Conservation (phyloP, 2,113 vertebrate species). For the Nycticebus coucang region DNA sequence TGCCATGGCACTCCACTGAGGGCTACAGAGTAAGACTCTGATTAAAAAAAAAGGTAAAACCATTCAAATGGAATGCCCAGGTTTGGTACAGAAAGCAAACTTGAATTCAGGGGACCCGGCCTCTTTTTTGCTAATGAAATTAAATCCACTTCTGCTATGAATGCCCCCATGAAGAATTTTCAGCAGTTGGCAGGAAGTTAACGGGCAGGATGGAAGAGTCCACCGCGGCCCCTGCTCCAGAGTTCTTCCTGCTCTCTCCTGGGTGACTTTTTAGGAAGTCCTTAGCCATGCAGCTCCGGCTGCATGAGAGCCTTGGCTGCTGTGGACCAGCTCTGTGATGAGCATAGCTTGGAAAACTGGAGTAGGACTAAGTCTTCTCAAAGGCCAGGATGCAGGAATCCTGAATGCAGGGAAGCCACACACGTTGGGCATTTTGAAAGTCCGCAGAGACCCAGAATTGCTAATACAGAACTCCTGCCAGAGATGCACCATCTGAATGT, state of each 20-base stretch:
- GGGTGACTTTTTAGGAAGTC: not conserved
- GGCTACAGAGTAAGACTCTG: too few species aligned
- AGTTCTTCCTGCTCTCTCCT: not conserved
- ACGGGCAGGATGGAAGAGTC: not conserved
- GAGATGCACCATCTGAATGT: not conserved
- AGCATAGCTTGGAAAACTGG: not conserved
- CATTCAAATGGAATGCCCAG: not conserved
- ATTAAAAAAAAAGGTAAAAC: not conserved
- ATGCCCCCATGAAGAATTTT: not conserved
- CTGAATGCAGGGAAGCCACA: not conserved
- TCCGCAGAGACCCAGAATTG: not conserved
- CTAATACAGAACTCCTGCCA: not conserved
- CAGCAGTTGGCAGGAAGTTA: not conserved
- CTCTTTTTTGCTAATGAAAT: not conserved
- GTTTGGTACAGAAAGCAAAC: not conserved
- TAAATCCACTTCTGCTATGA: not conserved
- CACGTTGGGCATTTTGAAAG: not conserved
- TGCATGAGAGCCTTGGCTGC: fast-evolving
- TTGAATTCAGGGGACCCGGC: not conserved
- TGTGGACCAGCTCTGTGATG: not conserved
- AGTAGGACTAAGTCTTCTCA: not conserved
- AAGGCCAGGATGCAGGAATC: not conserved
- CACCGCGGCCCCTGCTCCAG: not conserved
- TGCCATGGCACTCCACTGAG: too few species aligned
- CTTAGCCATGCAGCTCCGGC: too few species aligned